A percentile compares a stretch with the other conserved stretches of the same genome.
Conservation (phyloP, 2,113 vertebrate genomes). For the Ptychochromis oligacanthus region DNA sequence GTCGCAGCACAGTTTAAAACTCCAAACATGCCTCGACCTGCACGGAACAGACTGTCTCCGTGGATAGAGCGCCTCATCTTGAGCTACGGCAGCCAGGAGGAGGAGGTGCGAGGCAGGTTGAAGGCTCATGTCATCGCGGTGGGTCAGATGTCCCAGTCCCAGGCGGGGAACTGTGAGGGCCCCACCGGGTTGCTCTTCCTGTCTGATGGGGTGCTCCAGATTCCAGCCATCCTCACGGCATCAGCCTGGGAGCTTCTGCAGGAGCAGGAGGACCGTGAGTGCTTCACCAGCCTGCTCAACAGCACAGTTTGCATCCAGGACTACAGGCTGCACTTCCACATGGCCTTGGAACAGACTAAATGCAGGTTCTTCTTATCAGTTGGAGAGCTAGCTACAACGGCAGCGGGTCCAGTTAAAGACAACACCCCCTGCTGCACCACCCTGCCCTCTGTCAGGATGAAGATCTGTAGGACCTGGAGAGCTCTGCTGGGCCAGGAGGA, state of each 20-base stretch:
- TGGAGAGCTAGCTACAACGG: constrained; percentile 12
- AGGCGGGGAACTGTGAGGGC: constrained; percentile 12
- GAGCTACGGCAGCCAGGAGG: constrained; percentile 11
- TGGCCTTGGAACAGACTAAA: constrained; percentile 12
- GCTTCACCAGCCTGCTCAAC: constrained; percentile 53
- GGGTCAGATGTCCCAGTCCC: constrained; percentile 55
- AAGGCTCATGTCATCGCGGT: constrained; percentile 62
- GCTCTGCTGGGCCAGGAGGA: constrained; percentile 17
- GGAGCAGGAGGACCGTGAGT: constrained; percentile 62
- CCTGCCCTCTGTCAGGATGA: constrained; percentile 31
- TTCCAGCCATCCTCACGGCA: constrained; percentile 62
- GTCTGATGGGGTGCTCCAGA: constrained; percentile 64
- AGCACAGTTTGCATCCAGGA: constrained; percentile 43
- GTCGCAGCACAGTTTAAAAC: not conserved
- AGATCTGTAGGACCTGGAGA: constrained; percentile 56
- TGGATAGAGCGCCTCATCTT: constrained; percentile 68
- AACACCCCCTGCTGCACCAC: constrained; percentile 40
- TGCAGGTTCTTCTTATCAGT: constrained; percentile 61
- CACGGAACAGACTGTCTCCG: constrained; percentile 11
- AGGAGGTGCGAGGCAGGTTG: not conserved
- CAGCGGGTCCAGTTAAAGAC: constrained; percentile 14
- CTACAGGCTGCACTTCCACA: constrained; percentile 58
- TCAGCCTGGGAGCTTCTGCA: constrained; percentile 62
- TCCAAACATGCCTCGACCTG: constrained; percentile 8
- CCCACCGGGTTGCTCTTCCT: constrained; percentile 57